These are phyloP conservation scores for Corella eumyota DNA, from an alignment of 23 tunicate genomes.

Conservation along the genomic window DNA sequence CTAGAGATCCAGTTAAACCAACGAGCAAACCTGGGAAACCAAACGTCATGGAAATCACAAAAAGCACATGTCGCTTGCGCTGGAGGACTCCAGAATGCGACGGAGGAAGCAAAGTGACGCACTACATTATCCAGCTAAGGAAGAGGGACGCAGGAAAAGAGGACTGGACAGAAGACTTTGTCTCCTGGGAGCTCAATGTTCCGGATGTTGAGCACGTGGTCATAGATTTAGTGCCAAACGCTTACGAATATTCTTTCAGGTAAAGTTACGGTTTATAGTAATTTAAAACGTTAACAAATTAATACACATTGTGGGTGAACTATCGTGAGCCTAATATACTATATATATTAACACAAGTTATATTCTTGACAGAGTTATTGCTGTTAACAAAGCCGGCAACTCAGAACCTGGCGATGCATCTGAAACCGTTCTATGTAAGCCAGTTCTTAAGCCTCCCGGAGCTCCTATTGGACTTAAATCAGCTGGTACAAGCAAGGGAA, in stretches of 20 bases:
- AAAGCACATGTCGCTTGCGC: constrained; percentile 65
- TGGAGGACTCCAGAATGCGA: constrained; percentile 76
- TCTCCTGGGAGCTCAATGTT: constrained; percentile 72
- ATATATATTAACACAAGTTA: too few relatives aligned
- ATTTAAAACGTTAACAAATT: too few relatives aligned
- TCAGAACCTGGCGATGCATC: constrained; percentile 74
- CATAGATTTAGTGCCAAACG: constrained; percentile 68
- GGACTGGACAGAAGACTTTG: constrained; percentile 75
- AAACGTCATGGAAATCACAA: constrained; percentile 83
- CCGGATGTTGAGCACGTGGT: constrained; percentile 77
- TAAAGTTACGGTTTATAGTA: too few relatives aligned
- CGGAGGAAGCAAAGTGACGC: constrained; percentile 65
- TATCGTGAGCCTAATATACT: too few relatives aligned
- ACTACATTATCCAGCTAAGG: constrained; percentile 56
- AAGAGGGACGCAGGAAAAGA: constrained; percentile 29
- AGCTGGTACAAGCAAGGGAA: constrained; percentile 73
- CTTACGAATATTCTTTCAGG: constrained; percentile 83
- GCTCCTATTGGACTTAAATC: constrained; percentile 77
- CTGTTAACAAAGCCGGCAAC: constrained; percentile 80
- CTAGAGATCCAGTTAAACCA: constrained; percentile 75
- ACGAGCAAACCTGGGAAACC: constrained; percentile 97
- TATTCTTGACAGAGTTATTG: constrained; percentile 47
- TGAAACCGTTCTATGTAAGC: constrained; percentile 65
- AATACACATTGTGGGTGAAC: too few relatives aligned
- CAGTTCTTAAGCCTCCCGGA: constrained; percentile 69